Conservation (phyloP, 2,113 vertebrate species). For the Dendropsophus ebraccatus region DNA sequence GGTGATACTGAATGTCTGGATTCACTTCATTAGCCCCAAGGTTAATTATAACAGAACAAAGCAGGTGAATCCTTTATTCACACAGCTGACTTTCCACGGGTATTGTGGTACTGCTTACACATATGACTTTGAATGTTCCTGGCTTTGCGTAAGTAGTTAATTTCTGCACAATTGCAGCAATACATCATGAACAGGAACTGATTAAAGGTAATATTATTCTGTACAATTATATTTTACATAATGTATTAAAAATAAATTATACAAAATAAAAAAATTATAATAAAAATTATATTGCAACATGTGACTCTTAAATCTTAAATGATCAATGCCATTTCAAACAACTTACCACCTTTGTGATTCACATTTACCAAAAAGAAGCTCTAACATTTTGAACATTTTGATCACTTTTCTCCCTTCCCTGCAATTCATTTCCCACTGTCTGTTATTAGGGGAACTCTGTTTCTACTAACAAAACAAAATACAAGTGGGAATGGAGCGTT, state of each 20-base stretch:
- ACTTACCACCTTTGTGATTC: too few relatives aligned
- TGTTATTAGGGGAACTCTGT: too few relatives aligned
- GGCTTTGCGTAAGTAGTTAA: not conserved
- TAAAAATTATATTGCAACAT: not conserved
- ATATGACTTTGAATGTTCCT: not conserved
- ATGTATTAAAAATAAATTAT: too few relatives aligned
- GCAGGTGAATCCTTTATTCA: slow-evolving; percentile 60
- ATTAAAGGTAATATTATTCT: slow-evolving; percentile 8
- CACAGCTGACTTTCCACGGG: not conserved
- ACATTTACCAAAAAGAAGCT: too few relatives aligned
- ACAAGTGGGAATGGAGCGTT: too few relatives aligned
- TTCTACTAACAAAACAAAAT: too few relatives aligned
- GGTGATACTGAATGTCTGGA: slow-evolving; percentile 64
- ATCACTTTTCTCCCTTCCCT: too few relatives aligned
- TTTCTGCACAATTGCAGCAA: not conserved
- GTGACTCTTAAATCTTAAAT: not conserved
- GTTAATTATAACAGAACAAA: slow-evolving; percentile 68
- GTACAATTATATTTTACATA: not conserved
- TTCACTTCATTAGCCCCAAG: slow-evolving; percentile 68
- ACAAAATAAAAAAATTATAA: not conserved
- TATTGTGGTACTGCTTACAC: not conserved
- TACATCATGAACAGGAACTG: not conserved
- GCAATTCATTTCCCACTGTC: too few relatives aligned
- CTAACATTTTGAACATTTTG: too few relatives aligned
- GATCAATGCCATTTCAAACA: not conserved